Evolutionary conservation across 2,113 vertebrate species (phyloP).

Genomic region (Spilogale gracilis): DNA sequence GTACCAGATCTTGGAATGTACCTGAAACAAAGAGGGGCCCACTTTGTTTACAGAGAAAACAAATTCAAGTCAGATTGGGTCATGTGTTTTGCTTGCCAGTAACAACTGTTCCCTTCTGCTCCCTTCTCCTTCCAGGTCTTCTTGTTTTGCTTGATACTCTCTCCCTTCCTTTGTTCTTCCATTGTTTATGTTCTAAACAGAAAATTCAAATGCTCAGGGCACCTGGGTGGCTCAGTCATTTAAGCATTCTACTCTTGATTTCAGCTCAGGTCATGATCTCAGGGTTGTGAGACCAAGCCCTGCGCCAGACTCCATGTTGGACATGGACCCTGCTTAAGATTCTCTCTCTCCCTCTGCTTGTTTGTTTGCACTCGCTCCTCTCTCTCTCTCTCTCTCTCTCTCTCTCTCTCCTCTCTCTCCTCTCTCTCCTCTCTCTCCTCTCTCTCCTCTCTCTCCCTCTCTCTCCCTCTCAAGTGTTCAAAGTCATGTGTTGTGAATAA

Average conservation of each 20-base stretch:
- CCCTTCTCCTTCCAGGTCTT: slow-evolving; percentile 53
- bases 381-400: not conserved
- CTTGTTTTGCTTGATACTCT: slow-evolving; percentile 57
- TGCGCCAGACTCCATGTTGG: not conserved
- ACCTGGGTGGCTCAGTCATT: not conserved
- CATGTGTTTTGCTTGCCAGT: slow-evolving; percentile 59
- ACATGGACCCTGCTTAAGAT: not conserved
- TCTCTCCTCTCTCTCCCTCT: not conserved
- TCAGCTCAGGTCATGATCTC: not conserved
- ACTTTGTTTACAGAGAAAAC: slow-evolving; percentile 58
- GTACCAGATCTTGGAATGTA: not conserved
- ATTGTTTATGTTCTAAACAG: slow-evolving; percentile 66
- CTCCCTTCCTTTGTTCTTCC: slow-evolving; percentile 64
- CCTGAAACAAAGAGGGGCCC: slow-evolving; percentile 25
- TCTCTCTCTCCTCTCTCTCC: not conserved
- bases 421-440: too few species aligned
- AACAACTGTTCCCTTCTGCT: slow-evolving; percentile 62
- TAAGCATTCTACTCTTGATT: not conserved
- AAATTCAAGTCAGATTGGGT: slow-evolving; percentile 33
- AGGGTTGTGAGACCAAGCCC: not conserved
- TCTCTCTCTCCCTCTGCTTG: not conserved
- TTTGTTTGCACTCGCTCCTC: too few species aligned
- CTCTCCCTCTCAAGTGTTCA: not conserved
- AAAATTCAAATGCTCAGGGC: slow-evolving; percentile 56
- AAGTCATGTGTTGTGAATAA: slow-evolving; percentile 40